Base-by-base conservation (phyloP, 2,113 vertebrate genomes). In the Petroica traversi region DNA sequence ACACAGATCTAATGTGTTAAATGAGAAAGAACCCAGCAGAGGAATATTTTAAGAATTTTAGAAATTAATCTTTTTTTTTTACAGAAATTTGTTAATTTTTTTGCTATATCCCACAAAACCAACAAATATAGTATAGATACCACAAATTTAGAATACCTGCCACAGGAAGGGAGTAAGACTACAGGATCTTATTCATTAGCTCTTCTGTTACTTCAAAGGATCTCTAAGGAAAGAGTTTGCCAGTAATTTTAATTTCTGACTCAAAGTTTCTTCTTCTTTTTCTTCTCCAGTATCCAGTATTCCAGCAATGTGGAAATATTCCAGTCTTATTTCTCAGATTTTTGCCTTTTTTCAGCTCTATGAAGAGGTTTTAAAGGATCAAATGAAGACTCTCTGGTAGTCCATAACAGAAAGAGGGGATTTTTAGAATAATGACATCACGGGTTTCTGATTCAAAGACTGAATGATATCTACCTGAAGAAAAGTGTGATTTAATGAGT, bases 341-440 rank as follows among this genome's bases (percentile, higher is more conserved):
- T 83, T 28, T 91, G 13, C 5, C 14, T 63, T 94, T 89, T 71
- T 29, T 64, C 14, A 72, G 11, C 7, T 66, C 14, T 41, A 1
- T 66, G 14, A 84, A 89, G 28, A 84, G 2, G 6, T 64, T 83
- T 80, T 84, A 80, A 91, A 88, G 38, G 12, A 63, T 80, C 24
- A 89, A 43, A 20, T 14, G 38, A 41, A 45, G 14, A 49, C 4
- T 52, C 3, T 46, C 29, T 62, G 6, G 31, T 36, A 57, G 24
- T n/a, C 33, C 31, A 46, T 51, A 52, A 72, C 15, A 10, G 9
- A 88, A 89, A 85, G 12, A 19, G 3, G 0, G 1, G 2, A 0
- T 3, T 19, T 33, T 75, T 36, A 59, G 33, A 67, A 31, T 69
- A 76, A 76, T 7, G 12, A 58, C 2, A 93, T 1, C 3, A 71